A percentile compares a stretch with the other conserved stretches of the same genome.
These are phyloP conservation scores for Acanthurus leucopareius DNA, from an alignment of 2,797 vertebrate genomes.

Conservation along the genomic window DNA sequence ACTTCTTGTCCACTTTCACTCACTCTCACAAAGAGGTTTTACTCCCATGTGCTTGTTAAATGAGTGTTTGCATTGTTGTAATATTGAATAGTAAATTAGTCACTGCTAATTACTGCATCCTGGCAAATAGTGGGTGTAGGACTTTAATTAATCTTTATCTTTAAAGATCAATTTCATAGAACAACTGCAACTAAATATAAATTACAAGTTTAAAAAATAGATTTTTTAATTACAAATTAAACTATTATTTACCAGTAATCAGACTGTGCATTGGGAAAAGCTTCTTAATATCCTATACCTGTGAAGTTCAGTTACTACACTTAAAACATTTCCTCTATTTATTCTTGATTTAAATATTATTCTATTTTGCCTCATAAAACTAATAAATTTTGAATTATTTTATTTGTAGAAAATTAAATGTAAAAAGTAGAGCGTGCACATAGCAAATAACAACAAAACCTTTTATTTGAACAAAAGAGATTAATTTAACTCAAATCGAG, in stretches of 20 bases:
- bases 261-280: slow-evolving; percentile 11
- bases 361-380: slow-evolving; percentile 3
- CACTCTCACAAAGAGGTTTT: slow-evolving; percentile 63
- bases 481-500: neutral
- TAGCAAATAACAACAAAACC: neutral
- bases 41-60: slow-evolving; percentile 56
- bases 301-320: neutral
- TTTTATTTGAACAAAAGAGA: slow-evolving; percentile 11
- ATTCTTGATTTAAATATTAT: neutral
- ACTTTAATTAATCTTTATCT: neutral
- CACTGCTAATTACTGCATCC: slow-evolving; percentile 13
- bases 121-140: slow-evolving; percentile 9
- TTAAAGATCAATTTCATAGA: neutral
- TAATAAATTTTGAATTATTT: slow-evolving; percentile 15
- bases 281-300: neutral
- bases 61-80: slow-evolving; percentile 55
- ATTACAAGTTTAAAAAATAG: slow-evolving; percentile 17
- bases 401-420: slow-evolving; percentile 7
- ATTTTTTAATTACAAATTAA: slow-evolving; percentile 28
- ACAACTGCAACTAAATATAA: neutral
- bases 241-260: slow-evolving; percentile 24
- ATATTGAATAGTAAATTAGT: slow-evolving; percentile 55
- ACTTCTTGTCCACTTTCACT: slow-evolving; percentile 80
- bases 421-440: neutral
- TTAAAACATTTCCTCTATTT: slow-evolving; percentile 4